Percentiles rank a stretch among this genome's conserved stretches.
Conservation (phyloP, 2,888 invertebrate genomes). For the Anticlea derivata region DNA sequence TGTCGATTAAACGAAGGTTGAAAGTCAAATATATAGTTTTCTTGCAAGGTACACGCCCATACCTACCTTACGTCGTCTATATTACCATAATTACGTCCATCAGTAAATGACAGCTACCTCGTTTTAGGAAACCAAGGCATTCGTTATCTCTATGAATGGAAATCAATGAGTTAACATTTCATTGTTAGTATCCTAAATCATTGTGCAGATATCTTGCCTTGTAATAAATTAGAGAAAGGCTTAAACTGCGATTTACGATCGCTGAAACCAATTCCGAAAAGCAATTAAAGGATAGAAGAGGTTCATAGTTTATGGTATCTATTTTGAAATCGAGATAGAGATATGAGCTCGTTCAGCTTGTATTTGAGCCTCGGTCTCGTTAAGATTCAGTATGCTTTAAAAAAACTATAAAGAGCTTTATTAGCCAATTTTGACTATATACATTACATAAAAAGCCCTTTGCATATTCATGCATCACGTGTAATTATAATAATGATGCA, state of each 20-base stretch:
- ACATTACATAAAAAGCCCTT: no score
- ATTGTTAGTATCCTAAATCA: slow-evolving; percentile 33
- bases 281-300: slow-evolving; percentile 24
- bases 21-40: no score
- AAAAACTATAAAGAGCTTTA: no score
- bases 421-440: no score
- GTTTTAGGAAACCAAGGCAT: background rate
- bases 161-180: slow-evolving; percentile 28
- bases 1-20: no score
- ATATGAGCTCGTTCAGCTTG: background rate
- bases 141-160: slow-evolving; percentile 23
- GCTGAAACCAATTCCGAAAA: slow-evolving; percentile 21
- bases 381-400: no score
- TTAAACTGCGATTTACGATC: slow-evolving; percentile 14
- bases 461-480: no score
- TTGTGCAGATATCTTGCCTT: slow-evolving; percentile 23
- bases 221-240: slow-evolving; percentile 30
- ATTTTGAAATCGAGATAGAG: slow-evolving; percentile 9
- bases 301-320: slow-evolving; percentile 18
- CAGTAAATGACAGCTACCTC: background rate
- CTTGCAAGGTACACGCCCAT: no score
- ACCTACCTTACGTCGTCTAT: no score
- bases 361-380: no score
- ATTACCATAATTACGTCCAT: no score
- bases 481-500: no score